These are phyloP conservation scores for Danio albolineatus DNA, from an alignment of 2,797 vertebrate genomes.

Conservation along the genomic window DNA sequence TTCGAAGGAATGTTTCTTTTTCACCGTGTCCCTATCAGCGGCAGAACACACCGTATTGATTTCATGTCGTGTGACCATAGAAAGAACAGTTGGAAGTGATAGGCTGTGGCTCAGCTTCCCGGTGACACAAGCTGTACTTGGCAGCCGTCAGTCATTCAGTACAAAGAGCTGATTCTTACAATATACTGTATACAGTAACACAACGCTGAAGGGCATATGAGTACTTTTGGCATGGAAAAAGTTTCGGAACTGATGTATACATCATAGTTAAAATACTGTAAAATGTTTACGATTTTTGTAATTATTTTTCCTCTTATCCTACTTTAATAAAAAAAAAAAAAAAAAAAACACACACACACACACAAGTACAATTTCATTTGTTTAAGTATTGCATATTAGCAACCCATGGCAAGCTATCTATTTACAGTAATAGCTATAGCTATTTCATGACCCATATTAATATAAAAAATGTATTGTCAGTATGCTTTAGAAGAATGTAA, in stretches of 20 bases:
- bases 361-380: no score
- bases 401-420: no score
- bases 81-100: constrained; percentile 75
- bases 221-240: background rate
- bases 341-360: no score
- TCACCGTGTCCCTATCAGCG: constrained; percentile 75
- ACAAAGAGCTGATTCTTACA: constrained; percentile 19
- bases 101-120: constrained; percentile 67
- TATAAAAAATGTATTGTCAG: no score
- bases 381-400: no score
- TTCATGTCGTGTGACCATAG: constrained; percentile 73
- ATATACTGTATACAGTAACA: background rate
- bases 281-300: no score
- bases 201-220: background rate
- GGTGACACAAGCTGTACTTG: constrained; percentile 50
- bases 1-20: constrained; percentile 65
- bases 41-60: constrained; percentile 79
- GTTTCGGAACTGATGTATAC: background rate
- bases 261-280: no score
- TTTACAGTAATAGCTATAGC: no score
- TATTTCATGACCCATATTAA: no score
- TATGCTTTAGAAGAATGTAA: no score
- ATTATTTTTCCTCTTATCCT: no score
- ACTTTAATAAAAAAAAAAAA: no score
- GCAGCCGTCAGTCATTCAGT: constrained; percentile 39